A percentile compares a stretch with the other conserved stretches of the same genome.
Evolutionary conservation across 2,797 vertebrate species (phyloP).

Genomic region (Muscicapa striata): DNA sequence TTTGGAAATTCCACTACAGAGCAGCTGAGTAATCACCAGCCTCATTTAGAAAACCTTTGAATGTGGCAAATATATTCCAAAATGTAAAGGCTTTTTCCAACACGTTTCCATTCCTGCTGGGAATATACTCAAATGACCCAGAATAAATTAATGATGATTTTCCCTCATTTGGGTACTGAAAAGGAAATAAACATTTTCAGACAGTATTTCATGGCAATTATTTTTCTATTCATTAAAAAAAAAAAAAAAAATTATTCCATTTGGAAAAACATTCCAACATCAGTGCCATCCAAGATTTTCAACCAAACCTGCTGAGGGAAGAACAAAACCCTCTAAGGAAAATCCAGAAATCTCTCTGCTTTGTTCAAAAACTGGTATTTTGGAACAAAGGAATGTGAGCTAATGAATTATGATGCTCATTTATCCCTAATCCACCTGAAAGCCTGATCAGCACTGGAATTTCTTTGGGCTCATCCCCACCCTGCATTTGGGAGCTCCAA

Average conservation of each 20-base stretch:
- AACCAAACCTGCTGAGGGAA: background rate
- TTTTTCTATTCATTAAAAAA: background rate
- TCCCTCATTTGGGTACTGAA: background rate
- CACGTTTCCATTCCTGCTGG: background rate
- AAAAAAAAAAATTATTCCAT: background rate
- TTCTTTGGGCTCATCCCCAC: background rate
- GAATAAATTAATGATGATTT: background rate
- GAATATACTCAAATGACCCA: background rate
- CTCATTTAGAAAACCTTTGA: background rate
- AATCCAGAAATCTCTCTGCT: background rate
- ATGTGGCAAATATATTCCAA: background rate
- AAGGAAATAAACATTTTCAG: background rate
- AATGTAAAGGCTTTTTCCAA: background rate
- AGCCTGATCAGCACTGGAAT: background rate
- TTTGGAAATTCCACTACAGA: slow-evolving; percentile 60
- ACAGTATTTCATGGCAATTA: background rate
- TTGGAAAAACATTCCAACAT: background rate
- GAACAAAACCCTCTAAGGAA: background rate
- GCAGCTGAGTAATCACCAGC: slow-evolving; percentile 10
- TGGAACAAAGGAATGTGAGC: background rate
- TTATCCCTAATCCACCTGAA: background rate
- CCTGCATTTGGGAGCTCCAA: background rate
- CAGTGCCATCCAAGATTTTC: background rate
- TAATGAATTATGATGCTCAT: background rate
- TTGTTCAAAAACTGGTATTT: background rate